phyloP scores from a whole-genome alignment of 2,797 vertebrate genomes.

The Caiman crocodilus region DNA sequence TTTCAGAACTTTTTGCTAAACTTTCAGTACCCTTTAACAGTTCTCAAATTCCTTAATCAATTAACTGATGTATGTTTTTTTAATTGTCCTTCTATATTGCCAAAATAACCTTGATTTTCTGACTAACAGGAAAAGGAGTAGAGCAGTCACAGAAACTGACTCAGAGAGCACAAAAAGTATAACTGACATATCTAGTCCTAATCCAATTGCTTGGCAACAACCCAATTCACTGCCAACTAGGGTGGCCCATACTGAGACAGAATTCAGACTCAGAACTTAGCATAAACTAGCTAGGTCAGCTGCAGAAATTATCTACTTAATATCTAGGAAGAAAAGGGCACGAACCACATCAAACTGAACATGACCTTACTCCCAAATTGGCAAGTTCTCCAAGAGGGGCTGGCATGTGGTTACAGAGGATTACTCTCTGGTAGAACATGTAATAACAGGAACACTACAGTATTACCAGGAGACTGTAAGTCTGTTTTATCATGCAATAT shows the following conservation, averaged over 20 bases:
- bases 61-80: slow-evolving; percentile 46
- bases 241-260: neutral
- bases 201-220: slow-evolving; percentile 39
- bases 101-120: slow-evolving; percentile 66
- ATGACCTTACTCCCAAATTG: slow-evolving; percentile 12
- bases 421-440: slow-evolving; percentile 28
- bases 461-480: neutral
- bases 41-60: slow-evolving; percentile 38
- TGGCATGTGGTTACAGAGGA: slow-evolving; percentile 36
- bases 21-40: slow-evolving; percentile 26
- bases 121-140: slow-evolving; percentile 39
- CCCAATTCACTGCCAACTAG: slow-evolving; percentile 33
- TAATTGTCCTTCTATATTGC: slow-evolving; percentile 28
- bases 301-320: slow-evolving; percentile 41
- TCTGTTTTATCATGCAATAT: neutral
- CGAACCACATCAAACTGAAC: slow-evolving; percentile 36
- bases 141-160: slow-evolving; percentile 42
- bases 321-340: slow-evolving; percentile 52
- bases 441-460: slow-evolving; percentile 11
- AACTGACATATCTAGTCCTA: slow-evolving; percentile 41
- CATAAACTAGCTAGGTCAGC: slow-evolving; percentile 38
- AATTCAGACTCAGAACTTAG: slow-evolving; percentile 33
- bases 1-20: slow-evolving; percentile 4
- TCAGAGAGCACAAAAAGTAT: slow-evolving; percentile 62
- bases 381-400: slow-evolving; percentile 11